A percentile compares a stretch with the other conserved stretches of the same genome.
These are phyloP conservation scores for Arizona elegans DNA, from an alignment of 2,113 vertebrate species.

Conservation along the genomic window DNA sequence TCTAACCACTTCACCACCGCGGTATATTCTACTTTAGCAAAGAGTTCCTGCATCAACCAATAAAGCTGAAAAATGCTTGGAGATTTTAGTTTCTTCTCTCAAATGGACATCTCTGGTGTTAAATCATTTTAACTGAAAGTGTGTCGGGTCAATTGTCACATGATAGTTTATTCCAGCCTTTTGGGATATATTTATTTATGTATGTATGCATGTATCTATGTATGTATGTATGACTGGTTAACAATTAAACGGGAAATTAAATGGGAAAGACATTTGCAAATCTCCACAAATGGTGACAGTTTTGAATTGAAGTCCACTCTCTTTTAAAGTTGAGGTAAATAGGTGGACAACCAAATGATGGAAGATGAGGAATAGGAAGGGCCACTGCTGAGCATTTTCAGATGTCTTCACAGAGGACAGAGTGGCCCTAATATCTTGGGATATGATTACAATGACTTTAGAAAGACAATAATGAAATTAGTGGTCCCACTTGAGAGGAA, in stretches of 20 bases:
- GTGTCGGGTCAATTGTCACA: neutral
- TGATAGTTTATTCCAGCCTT: conserved; percentile 49
- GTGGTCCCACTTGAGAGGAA: neutral
- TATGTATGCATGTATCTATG: neutral
- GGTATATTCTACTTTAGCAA: neutral
- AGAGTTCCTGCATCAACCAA: neutral
- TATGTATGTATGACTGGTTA: conserved; percentile 7
- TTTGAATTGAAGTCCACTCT: conserved; percentile 29
- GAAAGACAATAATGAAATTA: conserved; percentile 9
- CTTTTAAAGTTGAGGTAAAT: conserved; percentile 44
- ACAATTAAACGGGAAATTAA: conserved; percentile 47
- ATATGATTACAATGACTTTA: neutral
- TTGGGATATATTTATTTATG: neutral
- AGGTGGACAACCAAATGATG: conserved; percentile 32
- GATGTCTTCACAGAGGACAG: conserved; percentile 1
- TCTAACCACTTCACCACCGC: too few relatives aligned
- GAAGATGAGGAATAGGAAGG: conserved; percentile 6
- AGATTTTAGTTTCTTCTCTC: neutral
- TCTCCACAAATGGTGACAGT: conserved; percentile 25
- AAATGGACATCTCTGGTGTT: neutral
- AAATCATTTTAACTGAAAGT: neutral
- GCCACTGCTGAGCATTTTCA: conserved; percentile 20
- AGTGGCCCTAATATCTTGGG: conserved; percentile 35
- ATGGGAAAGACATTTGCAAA: conserved; percentile 7
- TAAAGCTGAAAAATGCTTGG: neutral